A percentile compares a stretch with the other conserved stretches of the same genome.
Evolutionary conservation across 2,797 vertebrate species (phyloP).

Genomic region (Ispidina picta): DNA sequence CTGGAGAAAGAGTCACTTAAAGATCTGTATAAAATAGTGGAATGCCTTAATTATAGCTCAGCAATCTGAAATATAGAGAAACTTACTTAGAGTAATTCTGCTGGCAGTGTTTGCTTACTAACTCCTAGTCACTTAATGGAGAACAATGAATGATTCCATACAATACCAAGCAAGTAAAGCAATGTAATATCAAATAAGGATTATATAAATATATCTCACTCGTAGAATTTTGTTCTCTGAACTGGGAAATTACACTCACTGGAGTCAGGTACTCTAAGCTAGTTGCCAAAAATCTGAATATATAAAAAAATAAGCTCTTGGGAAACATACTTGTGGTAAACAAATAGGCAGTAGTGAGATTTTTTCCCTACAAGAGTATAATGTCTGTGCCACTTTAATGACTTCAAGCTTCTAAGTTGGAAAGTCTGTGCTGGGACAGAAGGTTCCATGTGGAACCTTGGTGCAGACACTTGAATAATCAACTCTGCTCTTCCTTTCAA

Average conservation of each 20-base stretch:
- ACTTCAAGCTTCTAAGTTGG: neutral
- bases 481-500: neutral
- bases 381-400: neutral
- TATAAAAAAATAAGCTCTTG: neutral
- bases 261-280: slow-evolving; percentile 44
- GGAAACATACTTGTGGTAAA: slow-evolving; percentile 16
- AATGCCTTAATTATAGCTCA: slow-evolving; percentile 65
- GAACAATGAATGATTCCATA: slow-evolving; percentile 51
- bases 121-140: slow-evolving; percentile 46
- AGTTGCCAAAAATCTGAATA: slow-evolving; percentile 16
- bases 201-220: neutral
- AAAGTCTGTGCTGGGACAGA: neutral
- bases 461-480: neutral
- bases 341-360: neutral
- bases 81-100: slow-evolving; percentile 53
- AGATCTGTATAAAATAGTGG: slow-evolving; percentile 58
- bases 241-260: neutral
- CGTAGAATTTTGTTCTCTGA: slow-evolving; percentile 12
- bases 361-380: neutral
- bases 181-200: slow-evolving; percentile 3
- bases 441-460: neutral
- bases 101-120: slow-evolving; percentile 47
- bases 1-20: slow-evolving; percentile 37
- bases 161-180: slow-evolving; percentile 20
- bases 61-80: slow-evolving; percentile 52